Conservation (phyloP, 2,888 invertebrate species). For the Allacma fusca region DNA sequence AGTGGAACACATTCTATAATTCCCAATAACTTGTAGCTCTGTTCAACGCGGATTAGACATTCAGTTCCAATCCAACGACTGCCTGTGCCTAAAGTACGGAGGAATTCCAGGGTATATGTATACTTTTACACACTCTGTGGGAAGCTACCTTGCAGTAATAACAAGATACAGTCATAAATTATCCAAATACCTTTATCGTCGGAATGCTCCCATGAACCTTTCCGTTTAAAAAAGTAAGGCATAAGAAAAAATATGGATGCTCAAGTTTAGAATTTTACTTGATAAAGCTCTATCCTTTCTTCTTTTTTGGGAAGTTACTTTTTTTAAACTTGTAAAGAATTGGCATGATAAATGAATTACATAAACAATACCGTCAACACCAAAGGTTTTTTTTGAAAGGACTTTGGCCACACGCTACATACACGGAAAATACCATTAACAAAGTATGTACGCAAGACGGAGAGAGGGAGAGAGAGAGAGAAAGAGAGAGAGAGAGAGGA, state of each 20-base stretch:
- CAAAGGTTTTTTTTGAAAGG: not conserved
- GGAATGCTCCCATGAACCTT: not conserved
- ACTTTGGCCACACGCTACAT: too few species aligned
- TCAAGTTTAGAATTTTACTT: not conserved
- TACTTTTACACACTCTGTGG: not conserved
- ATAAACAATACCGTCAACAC: conserved; percentile 16
- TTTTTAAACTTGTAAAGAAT: conserved; percentile 13
- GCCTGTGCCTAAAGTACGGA: not conserved
- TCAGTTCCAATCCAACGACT: not conserved
- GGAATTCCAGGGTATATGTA: not conserved
- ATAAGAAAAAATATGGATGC: not conserved
- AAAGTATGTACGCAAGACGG: too few species aligned
- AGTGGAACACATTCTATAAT: conserved; percentile 8
- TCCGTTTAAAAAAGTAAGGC: conserved; percentile 6
- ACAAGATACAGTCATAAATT: conserved; percentile 26
- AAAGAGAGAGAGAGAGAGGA: not conserved
- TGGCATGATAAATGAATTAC: conserved; percentile 16
- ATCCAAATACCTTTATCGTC: conserved; percentile 16
- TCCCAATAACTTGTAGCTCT: not conserved
- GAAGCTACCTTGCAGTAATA: not conserved
- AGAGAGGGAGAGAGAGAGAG: too few species aligned
- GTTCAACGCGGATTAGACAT: not conserved
- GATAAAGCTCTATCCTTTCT: not conserved
- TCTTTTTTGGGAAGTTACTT: too few species aligned
- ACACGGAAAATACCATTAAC: too few species aligned